Percentiles rank a stretch among this genome's conserved stretches.
These are phyloP conservation scores for Pampusana beccarii DNA, from an alignment of 2,113 vertebrate species.

Conservation along the genomic window DNA sequence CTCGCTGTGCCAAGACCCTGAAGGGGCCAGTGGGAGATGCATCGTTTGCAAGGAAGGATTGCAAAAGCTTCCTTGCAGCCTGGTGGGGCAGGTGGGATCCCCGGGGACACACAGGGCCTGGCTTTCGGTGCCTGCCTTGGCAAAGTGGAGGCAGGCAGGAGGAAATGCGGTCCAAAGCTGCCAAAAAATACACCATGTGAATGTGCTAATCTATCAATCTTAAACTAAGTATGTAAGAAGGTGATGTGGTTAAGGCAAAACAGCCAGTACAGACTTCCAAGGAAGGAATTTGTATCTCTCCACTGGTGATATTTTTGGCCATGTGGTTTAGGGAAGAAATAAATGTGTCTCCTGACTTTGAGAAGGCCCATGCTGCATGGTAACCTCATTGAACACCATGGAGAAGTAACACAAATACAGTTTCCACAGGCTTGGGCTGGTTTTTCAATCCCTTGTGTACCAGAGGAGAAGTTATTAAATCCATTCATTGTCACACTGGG, in stretches of 20 bases:
- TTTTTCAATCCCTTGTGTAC: not conserved
- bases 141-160: not conserved
- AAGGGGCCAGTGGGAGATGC: rapidly evolving
- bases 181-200: not conserved
- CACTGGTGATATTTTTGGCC: not conserved
- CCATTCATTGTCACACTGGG: not conserved
- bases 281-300: rapidly evolving
- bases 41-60: not conserved
- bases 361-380: not conserved
- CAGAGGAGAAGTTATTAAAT: not conserved
- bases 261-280: not conserved
- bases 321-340: not conserved
- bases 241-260: not conserved
- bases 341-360: not conserved
- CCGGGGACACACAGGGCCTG: rapidly evolving
- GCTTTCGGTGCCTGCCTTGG: rapidly evolving
- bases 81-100: not conserved
- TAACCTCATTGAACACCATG: not conserved
- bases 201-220: rapidly evolving
- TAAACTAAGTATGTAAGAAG: not conserved
- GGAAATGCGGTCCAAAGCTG: too few species aligned
- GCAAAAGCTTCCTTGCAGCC: not conserved
- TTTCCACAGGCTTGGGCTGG: not conserved
- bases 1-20: not conserved
- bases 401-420: not conserved